phyloP scores from a whole-genome alignment of 2,797 vertebrate species.

The Oreochromis grahami region DNA sequence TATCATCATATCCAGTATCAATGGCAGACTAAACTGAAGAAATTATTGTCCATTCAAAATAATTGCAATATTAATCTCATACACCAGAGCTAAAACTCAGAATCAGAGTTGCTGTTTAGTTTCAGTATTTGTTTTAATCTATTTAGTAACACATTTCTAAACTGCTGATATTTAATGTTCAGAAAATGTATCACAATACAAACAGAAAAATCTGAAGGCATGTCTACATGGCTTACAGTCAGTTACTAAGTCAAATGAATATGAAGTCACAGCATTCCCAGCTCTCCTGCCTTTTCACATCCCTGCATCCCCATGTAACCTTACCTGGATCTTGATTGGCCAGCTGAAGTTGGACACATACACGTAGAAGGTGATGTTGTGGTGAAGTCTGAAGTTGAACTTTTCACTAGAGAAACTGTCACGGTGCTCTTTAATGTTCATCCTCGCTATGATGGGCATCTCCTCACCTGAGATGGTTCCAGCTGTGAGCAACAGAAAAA shows the following conservation, averaged over 20 bases:
- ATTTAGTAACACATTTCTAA: background rate
- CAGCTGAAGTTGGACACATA: constrained; percentile 97
- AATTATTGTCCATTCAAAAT: background rate
- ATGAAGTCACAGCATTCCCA: background rate
- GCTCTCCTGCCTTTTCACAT: background rate
- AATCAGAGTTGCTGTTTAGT: background rate
- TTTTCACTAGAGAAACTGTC: constrained; percentile 96
- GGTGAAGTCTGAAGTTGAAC: constrained; percentile 92
- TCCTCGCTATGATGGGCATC: constrained; percentile 86
- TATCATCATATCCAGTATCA: accelerated
- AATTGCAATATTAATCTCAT: accelerated
- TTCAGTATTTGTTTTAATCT: background rate
- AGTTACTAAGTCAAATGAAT: background rate
- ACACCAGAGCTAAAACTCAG: background rate
- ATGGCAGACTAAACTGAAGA: background rate
- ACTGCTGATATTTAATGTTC: background rate
- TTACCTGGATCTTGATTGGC: constrained; percentile 98
- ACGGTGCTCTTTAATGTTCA: constrained; percentile 92
- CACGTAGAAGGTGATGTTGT: constrained; percentile 96
- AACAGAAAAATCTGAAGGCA: background rate
- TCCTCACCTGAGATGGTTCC: constrained; percentile 95
- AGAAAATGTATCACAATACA: background rate
- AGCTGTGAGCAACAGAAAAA: constrained; percentile 63
- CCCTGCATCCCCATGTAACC: background rate
- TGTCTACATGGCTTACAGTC: background rate